A percentile compares a stretch with the other conserved stretches of the same genome.
phyloP scores from a whole-genome alignment of 2,113 vertebrate species.

The Mesitornis unicolor region DNA sequence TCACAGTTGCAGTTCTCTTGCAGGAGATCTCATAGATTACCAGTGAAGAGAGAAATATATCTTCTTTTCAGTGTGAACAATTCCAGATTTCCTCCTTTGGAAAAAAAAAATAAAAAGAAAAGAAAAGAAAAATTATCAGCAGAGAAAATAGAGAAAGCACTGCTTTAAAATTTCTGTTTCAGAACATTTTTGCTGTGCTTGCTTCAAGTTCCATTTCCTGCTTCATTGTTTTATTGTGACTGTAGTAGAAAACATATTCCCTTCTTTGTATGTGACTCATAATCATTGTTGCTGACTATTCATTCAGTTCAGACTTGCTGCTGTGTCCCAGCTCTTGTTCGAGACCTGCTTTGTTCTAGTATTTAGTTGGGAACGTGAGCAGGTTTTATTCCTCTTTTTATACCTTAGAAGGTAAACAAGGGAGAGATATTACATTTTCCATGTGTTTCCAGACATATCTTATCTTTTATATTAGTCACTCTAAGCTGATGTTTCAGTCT shows the following conservation, averaged over 20 bases:
- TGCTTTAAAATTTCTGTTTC: constrained; percentile 1
- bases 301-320: constrained; percentile 35
- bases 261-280: constrained; percentile 52
- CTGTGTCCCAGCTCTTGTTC: constrained; percentile 33
- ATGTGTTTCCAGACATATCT: constrained; percentile 65
- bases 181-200: background rate
- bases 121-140: background rate
- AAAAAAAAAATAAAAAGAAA: background rate
- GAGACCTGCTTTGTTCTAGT: constrained; percentile 43
- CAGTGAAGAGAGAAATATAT: background rate
- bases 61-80: background rate
- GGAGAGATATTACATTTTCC: constrained; percentile 69
- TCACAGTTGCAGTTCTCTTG: background rate
- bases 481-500: constrained; percentile 67
- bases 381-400: constrained; percentile 54
- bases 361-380: constrained; percentile 11
- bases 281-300: constrained; percentile 57
- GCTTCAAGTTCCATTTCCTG: constrained; percentile 54
- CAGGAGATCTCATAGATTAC: background rate
- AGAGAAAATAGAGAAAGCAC: background rate
- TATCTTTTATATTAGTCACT: constrained; percentile 74
- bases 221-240: constrained; percentile 60
- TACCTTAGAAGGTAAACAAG: constrained; percentile 69
- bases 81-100: background rate
- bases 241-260: constrained; percentile 61